Percentiles rank a stretch among this genome's conserved stretches.
Evolutionary conservation across 2,113 vertebrate genomes (phyloP).

Genomic region (Phylloscopus whistleri): DNA sequence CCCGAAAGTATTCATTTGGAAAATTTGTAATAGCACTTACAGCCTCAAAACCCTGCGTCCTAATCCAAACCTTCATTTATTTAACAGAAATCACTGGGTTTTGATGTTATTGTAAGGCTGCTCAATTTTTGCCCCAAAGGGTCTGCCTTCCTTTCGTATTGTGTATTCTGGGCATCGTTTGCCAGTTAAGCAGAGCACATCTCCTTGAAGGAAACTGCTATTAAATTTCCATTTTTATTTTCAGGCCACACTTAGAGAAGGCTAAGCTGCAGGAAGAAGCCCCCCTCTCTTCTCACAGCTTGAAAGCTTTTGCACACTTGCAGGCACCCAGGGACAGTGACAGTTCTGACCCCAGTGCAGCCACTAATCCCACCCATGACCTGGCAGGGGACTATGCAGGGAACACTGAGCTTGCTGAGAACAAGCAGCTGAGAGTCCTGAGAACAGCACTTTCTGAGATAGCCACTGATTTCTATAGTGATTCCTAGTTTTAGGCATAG

Average conservation of each 20-base stretch:
- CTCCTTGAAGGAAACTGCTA: neutral
- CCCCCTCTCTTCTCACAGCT: neutral
- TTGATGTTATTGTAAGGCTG: neutral
- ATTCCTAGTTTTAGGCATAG: neutral
- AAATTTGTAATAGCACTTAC: conserved; percentile 14
- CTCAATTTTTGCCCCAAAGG: neutral
- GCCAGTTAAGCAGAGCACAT: neutral
- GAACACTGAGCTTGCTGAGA: neutral
- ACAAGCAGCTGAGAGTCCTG: neutral
- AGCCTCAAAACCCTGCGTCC: neutral
- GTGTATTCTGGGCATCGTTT: neutral
- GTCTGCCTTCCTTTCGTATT: neutral
- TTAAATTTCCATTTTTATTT: neutral
- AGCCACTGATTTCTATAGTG: neutral
- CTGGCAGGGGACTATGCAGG: neutral
- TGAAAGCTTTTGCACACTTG: neutral
- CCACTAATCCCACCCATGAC: neutral
- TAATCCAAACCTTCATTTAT: conserved; percentile 10
- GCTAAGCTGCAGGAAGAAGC: neutral
- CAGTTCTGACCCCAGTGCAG: neutral
- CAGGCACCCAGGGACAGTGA: neutral
- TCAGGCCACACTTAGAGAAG: neutral
- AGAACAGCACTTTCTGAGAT: neutral
- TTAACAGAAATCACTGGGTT: neutral
- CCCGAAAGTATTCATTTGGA: conserved; percentile 15